Conservation (phyloP, 2,888 invertebrate genomes). For the Coronaproctus castanopsis region DNA sequence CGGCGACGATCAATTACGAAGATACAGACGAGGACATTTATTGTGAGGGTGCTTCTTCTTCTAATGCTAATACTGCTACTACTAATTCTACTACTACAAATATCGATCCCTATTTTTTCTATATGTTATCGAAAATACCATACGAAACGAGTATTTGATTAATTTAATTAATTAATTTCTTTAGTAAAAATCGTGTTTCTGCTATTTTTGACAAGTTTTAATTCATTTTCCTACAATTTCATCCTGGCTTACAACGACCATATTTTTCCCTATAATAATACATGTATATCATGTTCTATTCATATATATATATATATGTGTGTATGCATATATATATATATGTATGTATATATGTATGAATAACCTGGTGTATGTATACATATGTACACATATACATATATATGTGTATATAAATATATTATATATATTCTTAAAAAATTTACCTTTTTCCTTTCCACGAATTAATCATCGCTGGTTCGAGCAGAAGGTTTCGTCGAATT, state of each 20-base stretch:
- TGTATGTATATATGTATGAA: not conserved
- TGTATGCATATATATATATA: conserved; percentile 1
- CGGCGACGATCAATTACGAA: conserved; percentile 13
- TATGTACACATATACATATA: not conserved
- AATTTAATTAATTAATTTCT: not conserved
- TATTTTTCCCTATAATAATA: no score
- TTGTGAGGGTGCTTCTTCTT: conserved; percentile 22
- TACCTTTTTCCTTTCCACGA: no score
- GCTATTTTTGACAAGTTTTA: no score
- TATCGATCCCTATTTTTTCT: conserved; percentile 11
- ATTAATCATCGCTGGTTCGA: no score
- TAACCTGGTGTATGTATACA: conserved; percentile 1
- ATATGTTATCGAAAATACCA: conserved; percentile 37
- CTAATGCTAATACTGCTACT: no score
- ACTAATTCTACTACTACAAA: no score
- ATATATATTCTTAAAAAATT: not conserved
- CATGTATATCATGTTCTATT: not conserved
- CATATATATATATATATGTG: conserved; percentile 1
- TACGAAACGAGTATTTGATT: conserved; percentile 49
- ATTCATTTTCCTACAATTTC: no score
- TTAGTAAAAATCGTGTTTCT: no score
- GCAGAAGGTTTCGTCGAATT: no score
- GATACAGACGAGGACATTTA: conserved; percentile 25
- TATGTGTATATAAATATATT: not conserved
- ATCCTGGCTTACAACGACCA: no score